Conservation (phyloP, 1,140 invertebrate genomes). For the Aethina tumida region DNA sequence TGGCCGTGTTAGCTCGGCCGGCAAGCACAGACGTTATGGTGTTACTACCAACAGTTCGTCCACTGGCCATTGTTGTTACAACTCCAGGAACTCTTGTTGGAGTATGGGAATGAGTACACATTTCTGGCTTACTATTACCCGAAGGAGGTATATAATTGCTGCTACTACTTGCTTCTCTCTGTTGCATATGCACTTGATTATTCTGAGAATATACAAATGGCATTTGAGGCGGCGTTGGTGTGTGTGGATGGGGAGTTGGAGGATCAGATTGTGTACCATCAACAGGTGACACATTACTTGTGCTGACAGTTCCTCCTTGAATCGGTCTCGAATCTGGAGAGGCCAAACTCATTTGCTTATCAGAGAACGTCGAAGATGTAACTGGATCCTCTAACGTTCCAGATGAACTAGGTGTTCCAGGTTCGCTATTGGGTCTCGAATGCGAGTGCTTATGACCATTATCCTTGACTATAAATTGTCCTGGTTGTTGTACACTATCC, state of each 20-base stretch:
- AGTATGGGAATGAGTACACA: slow-evolving; percentile 13
- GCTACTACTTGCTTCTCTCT: not conserved
- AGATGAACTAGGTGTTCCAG: slow-evolving; percentile 44
- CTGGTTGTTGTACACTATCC: slow-evolving; percentile 20
- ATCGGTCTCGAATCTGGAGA: slow-evolving; percentile 52
- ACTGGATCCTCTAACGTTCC: slow-evolving; percentile 48
- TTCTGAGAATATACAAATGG: no score
- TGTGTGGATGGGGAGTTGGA: slow-evolving; percentile 38
- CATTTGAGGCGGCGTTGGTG: slow-evolving; percentile 25
- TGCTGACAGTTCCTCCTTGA: slow-evolving; percentile 64
- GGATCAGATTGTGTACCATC: slow-evolving; percentile 43
- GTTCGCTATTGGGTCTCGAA: slow-evolving; percentile 29
- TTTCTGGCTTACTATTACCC: no score
- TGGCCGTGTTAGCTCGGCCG: slow-evolving; percentile 61
- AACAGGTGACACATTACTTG: slow-evolving; percentile 58
- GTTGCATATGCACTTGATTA: slow-evolving; percentile 5
- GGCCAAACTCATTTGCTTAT: slow-evolving; percentile 40
- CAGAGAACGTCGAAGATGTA: slow-evolving; percentile 58
- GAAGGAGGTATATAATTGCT: slow-evolving; percentile 1
- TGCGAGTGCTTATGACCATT: slow-evolving; percentile 24
- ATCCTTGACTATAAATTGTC: slow-evolving; percentile 30
- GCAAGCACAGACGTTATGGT: slow-evolving; percentile 68
- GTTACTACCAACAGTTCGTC: slow-evolving; percentile 54
- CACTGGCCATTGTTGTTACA: slow-evolving; percentile 66
- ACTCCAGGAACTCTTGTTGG: slow-evolving; percentile 21